Evolutionary conservation across 1,140 invertebrate species (phyloP).

Genomic region (Carcinoscorpius rotundicauda): DNA sequence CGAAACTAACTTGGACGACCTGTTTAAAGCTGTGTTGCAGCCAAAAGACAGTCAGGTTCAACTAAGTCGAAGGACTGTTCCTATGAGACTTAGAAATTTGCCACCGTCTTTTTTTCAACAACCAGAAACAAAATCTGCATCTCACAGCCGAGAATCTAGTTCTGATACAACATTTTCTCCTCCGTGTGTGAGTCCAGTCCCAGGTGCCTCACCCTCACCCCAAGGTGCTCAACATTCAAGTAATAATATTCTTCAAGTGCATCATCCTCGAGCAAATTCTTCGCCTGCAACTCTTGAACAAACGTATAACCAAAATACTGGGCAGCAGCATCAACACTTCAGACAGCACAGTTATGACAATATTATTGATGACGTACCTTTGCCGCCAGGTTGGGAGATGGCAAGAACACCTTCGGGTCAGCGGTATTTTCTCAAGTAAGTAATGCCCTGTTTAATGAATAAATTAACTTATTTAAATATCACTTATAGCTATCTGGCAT

Average conservation of each 20-base stretch:
- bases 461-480: no score
- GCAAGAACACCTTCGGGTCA: constrained; percentile 79
- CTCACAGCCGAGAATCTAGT: constrained; percentile 81
- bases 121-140: constrained; percentile 75
- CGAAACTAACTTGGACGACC: constrained; percentile 57
- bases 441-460: not conserved
- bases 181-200: constrained; percentile 14
- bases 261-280: constrained; percentile 85
- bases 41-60: constrained; percentile 66
- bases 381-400: constrained; percentile 94
- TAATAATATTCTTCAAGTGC: constrained; percentile 33
- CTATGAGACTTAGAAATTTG: constrained; percentile 86
- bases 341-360: constrained; percentile 81
- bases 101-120: constrained; percentile 95
- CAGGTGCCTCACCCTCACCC: not conserved
- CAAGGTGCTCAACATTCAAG: not conserved
- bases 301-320: constrained; percentile 20
- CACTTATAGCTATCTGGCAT: no score
- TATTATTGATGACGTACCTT: constrained; percentile 35
- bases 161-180: constrained; percentile 50
- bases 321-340: constrained; percentile 43
- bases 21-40: constrained; percentile 87
- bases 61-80: constrained; percentile 51
- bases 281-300: constrained; percentile 88
- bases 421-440: constrained; percentile 83